Conservation (phyloP, 2,888 invertebrate genomes). For the Hirtodrosophila trivittata region DNA sequence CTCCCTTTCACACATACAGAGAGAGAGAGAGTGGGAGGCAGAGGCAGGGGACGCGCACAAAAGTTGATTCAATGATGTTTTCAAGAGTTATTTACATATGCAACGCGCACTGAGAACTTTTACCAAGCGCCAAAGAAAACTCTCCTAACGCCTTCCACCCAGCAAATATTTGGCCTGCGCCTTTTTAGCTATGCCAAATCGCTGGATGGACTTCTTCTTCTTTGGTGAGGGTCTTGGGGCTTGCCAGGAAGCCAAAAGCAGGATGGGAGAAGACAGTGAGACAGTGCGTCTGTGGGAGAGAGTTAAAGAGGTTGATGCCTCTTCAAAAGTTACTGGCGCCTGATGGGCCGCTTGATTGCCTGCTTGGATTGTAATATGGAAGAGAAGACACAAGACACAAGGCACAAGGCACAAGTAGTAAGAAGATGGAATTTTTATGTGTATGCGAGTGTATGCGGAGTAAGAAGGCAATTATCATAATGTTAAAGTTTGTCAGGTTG, state of each 20-base stretch:
- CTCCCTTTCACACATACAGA: constrained; percentile 8
- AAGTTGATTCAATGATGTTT: constrained; percentile 71
- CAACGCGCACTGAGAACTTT: constrained; percentile 53
- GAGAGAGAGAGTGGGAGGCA: too few relatives aligned
- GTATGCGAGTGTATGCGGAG: constrained; percentile 12
- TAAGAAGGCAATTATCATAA: constrained; percentile 60
- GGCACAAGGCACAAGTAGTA: constrained; percentile 33
- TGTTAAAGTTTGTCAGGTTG: constrained; percentile 48
- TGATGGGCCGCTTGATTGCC: constrained; percentile 58
- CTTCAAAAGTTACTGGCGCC: constrained; percentile 52
- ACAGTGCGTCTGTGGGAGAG: background rate
- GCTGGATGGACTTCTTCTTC: constrained; percentile 37
- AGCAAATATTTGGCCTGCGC: constrained; percentile 55
- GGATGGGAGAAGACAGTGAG: background rate
- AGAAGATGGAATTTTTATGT: constrained; percentile 31
- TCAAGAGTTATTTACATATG: constrained; percentile 76
- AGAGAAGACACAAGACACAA: constrained; percentile 20
- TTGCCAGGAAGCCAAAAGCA: too few relatives aligned
- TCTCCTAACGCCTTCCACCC: constrained; percentile 23
- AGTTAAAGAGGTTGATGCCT: constrained; percentile 13
- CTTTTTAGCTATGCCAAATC: constrained; percentile 59
- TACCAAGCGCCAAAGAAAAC: constrained; percentile 45
- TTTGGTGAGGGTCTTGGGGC: constrained; percentile 1
- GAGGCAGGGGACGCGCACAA: constrained; percentile 40
- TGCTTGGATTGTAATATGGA: constrained; percentile 33